Evolutionary conservation across 2,797 vertebrate species (phyloP).

Genomic region (Crenichthys baileyi): DNA sequence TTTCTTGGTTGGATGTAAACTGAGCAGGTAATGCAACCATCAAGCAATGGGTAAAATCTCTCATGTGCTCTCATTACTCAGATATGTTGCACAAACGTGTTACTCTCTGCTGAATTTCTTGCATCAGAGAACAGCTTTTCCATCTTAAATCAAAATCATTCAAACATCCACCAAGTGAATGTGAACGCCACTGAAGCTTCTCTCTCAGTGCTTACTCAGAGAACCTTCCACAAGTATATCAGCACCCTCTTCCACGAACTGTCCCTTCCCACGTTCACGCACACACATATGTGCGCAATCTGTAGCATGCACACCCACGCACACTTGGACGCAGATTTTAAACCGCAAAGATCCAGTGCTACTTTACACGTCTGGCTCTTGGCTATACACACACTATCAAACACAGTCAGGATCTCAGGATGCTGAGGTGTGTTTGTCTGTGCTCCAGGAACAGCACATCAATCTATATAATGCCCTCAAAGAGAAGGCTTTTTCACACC

Average conservation of each 20-base stretch:
- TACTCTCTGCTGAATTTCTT: conserved; percentile 22
- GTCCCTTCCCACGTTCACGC: conserved; percentile 53
- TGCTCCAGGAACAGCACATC: conserved; percentile 81
- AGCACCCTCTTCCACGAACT: conserved; percentile 15
- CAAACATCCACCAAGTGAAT: conserved; percentile 15
- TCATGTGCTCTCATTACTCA: conserved; percentile 14
- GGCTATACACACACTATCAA: conserved; percentile 35
- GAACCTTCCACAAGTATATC: conserved; percentile 21
- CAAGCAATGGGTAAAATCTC: not conserved
- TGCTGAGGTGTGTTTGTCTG: conserved; percentile 70
- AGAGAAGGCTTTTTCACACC: conserved; percentile 85
- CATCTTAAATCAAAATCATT: conserved; percentile 34
- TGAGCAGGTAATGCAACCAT: conserved; percentile 14
- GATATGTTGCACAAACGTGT: conserved; percentile 29
- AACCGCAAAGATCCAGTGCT: conserved; percentile 57
- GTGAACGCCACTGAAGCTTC: conserved; percentile 17
- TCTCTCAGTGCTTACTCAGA: conserved; percentile 30
- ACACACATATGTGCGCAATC: conserved; percentile 22
- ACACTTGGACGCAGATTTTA: conserved; percentile 24
- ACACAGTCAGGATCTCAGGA: conserved; percentile 70
- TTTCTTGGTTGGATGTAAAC: conserved; percentile 17
- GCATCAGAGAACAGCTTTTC: conserved; percentile 22
- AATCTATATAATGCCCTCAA: conserved; percentile 88
- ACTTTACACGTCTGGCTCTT: conserved; percentile 54
- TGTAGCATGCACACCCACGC: conserved; percentile 1